A percentile compares a stretch with the other conserved stretches of the same genome.
These are phyloP conservation scores for Clarias fuscus DNA, from an alignment of 2,797 vertebrate genomes.

Conservation along the genomic window DNA sequence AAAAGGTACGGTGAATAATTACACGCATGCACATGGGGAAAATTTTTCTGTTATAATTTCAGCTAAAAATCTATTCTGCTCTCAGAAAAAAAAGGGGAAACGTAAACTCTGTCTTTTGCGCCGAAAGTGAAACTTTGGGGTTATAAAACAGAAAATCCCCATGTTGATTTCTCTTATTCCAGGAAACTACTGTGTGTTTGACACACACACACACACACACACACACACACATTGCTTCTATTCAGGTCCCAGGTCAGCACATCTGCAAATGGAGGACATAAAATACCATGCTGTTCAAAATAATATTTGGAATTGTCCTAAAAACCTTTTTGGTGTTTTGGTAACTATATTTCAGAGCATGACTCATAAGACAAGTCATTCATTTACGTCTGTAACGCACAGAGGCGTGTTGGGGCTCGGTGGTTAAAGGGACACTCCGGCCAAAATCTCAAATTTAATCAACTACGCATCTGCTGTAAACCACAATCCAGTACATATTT, in stretches of 20 bases:
- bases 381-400: not conserved
- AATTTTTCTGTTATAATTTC: conserved; percentile 46
- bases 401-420: not conserved
- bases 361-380: not conserved
- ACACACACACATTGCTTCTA: conserved; percentile 15
- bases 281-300: not conserved
- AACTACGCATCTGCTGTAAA: not conserved
- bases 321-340: not conserved
- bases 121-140: conserved; percentile 77
- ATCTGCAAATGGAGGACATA: not conserved
- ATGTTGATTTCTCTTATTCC: conserved; percentile 70
- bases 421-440: conserved; percentile 18
- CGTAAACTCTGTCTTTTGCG: conserved; percentile 64
- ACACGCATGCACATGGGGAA: not conserved
- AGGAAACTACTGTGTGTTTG: conserved; percentile 68
- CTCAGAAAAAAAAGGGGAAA: conserved; percentile 55
- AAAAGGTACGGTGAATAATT: not conserved
- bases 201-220: conserved; percentile 42
- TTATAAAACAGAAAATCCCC: conserved; percentile 75
- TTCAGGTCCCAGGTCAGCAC: conserved; percentile 26
- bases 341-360: not conserved
- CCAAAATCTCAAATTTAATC: not conserved
- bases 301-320: conserved; percentile 4
- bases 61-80: conserved; percentile 46
- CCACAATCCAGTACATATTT: not conserved